These are phyloP conservation scores for Nomada flava DNA, from an alignment of 2,888 invertebrate species.

Conservation along the genomic window DNA sequence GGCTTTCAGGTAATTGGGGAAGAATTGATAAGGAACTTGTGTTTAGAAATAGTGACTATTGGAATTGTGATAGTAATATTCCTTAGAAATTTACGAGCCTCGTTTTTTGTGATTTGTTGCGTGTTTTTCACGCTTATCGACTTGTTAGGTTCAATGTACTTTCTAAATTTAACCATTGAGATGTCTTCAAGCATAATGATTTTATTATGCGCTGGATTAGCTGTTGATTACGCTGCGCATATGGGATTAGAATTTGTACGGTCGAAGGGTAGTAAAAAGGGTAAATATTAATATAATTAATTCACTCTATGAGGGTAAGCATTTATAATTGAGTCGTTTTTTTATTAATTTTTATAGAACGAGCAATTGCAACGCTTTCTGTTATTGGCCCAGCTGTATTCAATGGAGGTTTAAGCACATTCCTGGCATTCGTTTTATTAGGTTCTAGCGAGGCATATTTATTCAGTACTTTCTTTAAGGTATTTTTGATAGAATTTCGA, in stretches of 20 bases:
- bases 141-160: slow-evolving; percentile 85
- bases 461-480: slow-evolving; percentile 86
- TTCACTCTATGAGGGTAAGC: not conserved
- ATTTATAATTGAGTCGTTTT: not conserved
- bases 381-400: slow-evolving; percentile 85
- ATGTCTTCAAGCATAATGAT: slow-evolving; percentile 85
- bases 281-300: slow-evolving; percentile 72
- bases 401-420: slow-evolving; percentile 85
- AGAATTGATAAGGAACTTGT: slow-evolving; percentile 83
- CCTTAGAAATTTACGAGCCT: slow-evolving; percentile 83
- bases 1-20: slow-evolving; percentile 79
- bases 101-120: slow-evolving; percentile 84
- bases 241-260: slow-evolving; percentile 85
- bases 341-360: slow-evolving; percentile 70
- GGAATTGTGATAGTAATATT: slow-evolving; percentile 83
- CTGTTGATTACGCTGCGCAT: slow-evolving; percentile 86
- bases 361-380: slow-evolving; percentile 82
- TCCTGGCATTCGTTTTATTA: slow-evolving; percentile 85
- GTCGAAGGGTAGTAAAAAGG: slow-evolving; percentile 82
- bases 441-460: slow-evolving; percentile 85
- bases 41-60: slow-evolving; percentile 84
- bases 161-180: slow-evolving; percentile 85
- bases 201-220: slow-evolving; percentile 84
- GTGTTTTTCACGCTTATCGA: slow-evolving; percentile 84
- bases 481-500: slow-evolving; percentile 65